Base-by-base conservation (phyloP, 1,140 invertebrate species). In the Psix sp. region DNA sequence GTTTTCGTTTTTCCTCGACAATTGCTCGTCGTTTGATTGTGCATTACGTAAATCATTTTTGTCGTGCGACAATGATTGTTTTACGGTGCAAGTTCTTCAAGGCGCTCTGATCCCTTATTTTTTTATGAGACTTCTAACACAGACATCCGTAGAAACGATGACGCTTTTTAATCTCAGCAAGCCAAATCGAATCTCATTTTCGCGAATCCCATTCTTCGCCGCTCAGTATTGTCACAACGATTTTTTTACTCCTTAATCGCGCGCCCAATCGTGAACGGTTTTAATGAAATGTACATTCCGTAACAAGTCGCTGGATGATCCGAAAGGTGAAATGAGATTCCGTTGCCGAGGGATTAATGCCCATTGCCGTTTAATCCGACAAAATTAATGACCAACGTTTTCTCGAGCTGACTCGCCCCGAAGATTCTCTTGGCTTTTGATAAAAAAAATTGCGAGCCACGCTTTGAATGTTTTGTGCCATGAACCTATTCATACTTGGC, bases 351-450 rank as follows among this genome's bases (percentile, higher is more conserved):
- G 75, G 80, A 85, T 85, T 83, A 84, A 85, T 84, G 81, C 80
- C 70, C 80, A 65, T 72, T 76, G 79, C 77, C 77, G 78, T 83
- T 84, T 86, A 84, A 86, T 84, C 84, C 84, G 82, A 84, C 82
- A 83, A 82, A 84, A 86, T 86, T 84, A 86, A 86, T 85, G 84
- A 83, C 76, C 79, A 59, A 71, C 76, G 78, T 84, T 82, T 83
- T 76, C 71, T 72, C 59, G 67, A 31, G 52, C 63, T 54, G 43
- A 49, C 70, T 76, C 35, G 76, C 60, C 76, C 78, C 78, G 76
- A 80, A 77, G 76, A 81, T 80, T 77, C 77, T 45, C 71, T 54
- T 33, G 39, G 54, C 60, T 71, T 70, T 70, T 56, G 73, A 70
- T 70, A 56, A 45, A 45, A 74, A 65, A 63, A 71, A 71, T 68